A percentile compares a stretch with the other conserved stretches of the same genome.
These are phyloP conservation scores for Chloroclystis v-ata DNA, from an alignment of 2,888 invertebrate genomes.

Conservation along the genomic window DNA sequence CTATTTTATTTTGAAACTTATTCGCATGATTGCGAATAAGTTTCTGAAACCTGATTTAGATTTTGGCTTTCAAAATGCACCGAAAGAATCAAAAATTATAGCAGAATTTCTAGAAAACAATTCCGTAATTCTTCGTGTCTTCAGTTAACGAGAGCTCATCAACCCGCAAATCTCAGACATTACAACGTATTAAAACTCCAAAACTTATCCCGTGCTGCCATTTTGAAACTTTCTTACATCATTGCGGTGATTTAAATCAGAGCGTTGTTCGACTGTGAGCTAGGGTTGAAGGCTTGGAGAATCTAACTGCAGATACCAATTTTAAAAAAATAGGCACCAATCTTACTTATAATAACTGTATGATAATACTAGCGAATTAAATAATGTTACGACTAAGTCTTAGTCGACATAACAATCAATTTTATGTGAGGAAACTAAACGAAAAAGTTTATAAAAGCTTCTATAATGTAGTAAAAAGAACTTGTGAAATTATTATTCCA, in stretches of 20 bases:
- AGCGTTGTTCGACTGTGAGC: slow-evolving; percentile 38
- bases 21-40: no score
- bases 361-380: background rate
- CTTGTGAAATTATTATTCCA: no score
- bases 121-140: slow-evolving; percentile 53
- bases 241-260: slow-evolving; percentile 67
- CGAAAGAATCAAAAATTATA: no score
- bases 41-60: no score
- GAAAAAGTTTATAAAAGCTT: no score
- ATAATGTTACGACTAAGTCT: background rate
- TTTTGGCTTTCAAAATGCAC: no score
- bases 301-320: no score
- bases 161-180: slow-evolving; percentile 73
- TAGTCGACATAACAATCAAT: background rate
- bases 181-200: slow-evolving; percentile 75
- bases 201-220: slow-evolving; percentile 67
- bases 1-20: no score
- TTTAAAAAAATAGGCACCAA: no score
- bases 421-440: no score
- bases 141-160: slow-evolving; percentile 67
- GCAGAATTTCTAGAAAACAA: slow-evolving; percentile 56
- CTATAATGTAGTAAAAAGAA: no score
- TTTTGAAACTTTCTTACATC: slow-evolving; percentile 74
- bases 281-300: slow-evolving; percentile 5
- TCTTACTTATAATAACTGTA: no score